A percentile compares a stretch with the other conserved stretches of the same genome.
Conservation (phyloP, 2,113 vertebrate genomes). For the Ivindomyrus marchei region DNA sequence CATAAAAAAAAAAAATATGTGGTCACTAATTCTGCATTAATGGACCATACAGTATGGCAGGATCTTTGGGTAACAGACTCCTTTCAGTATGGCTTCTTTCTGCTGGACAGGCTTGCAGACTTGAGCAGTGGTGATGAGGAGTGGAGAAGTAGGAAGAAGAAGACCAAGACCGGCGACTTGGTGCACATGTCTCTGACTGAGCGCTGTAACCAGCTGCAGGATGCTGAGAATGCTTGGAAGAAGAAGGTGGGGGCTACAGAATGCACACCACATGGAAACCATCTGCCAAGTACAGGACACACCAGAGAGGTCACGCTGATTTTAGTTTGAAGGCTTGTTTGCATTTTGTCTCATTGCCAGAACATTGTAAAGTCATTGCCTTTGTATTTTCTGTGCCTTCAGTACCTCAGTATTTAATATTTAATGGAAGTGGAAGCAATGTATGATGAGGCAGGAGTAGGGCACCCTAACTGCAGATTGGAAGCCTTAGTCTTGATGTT, state of each 20-base stretch:
- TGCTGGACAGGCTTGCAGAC: slow-evolving; percentile 44
- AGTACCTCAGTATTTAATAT: background rate
- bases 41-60: background rate
- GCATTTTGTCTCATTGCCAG: background rate
- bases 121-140: slow-evolving; percentile 42
- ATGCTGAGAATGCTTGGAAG: slow-evolving; percentile 59
- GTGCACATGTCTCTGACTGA: slow-evolving; percentile 53
- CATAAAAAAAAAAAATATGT: background rate
- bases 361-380: background rate
- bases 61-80: background rate
- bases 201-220: slow-evolving; percentile 61
- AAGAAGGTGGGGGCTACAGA: slow-evolving; percentile 55
- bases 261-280: background rate
- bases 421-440: background rate
- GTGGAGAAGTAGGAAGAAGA: slow-evolving; percentile 37
- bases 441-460: background rate
- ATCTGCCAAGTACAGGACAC: background rate
- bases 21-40: background rate
- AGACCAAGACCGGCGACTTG: slow-evolving; percentile 34
- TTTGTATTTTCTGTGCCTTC: background rate
- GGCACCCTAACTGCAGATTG: background rate
- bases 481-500: background rate
- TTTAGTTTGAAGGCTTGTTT: background rate
- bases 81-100: background rate
- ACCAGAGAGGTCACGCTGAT: background rate